A percentile compares a stretch with the other conserved stretches of the same genome.
These are phyloP conservation scores for Wiebesia pumilae DNA, from an alignment of 1,140 invertebrate species.

Conservation along the genomic window DNA sequence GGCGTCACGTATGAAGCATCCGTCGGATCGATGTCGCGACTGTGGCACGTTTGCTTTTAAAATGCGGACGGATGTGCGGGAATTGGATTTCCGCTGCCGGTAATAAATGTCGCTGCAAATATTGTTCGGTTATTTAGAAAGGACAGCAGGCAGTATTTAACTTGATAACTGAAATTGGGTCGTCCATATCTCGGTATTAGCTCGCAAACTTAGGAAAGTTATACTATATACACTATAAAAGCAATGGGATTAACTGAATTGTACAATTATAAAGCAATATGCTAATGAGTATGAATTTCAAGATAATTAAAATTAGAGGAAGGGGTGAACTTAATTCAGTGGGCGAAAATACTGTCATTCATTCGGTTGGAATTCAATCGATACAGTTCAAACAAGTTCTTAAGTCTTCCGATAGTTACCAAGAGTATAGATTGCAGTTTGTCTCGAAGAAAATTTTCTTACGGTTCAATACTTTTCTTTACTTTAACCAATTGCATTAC, in stretches of 20 bases:
- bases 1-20: no score
- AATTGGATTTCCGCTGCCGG: no score
- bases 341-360: no score
- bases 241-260: neutral
- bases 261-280: conserved; percentile 1
- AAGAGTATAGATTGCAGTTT: no score
- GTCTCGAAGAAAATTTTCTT: no score
- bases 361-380: no score
- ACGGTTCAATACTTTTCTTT: no score
- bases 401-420: no score
- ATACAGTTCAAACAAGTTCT: no score
- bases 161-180: conserved; percentile 5
- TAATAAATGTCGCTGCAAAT: neutral
- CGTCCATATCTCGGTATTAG: neutral
- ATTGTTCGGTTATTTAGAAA: neutral
- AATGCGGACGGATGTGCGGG: neutral
- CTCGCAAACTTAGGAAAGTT: neutral
- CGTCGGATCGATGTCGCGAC: no score
- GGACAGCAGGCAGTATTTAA: neutral
- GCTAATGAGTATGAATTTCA: neutral
- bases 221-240: neutral
- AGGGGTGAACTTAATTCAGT: no score
- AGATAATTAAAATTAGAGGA: neutral
- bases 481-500: no score
- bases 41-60: neutral